phyloP scores from a whole-genome alignment of 2,888 invertebrate genomes.

The Orthosia cruda region DNA sequence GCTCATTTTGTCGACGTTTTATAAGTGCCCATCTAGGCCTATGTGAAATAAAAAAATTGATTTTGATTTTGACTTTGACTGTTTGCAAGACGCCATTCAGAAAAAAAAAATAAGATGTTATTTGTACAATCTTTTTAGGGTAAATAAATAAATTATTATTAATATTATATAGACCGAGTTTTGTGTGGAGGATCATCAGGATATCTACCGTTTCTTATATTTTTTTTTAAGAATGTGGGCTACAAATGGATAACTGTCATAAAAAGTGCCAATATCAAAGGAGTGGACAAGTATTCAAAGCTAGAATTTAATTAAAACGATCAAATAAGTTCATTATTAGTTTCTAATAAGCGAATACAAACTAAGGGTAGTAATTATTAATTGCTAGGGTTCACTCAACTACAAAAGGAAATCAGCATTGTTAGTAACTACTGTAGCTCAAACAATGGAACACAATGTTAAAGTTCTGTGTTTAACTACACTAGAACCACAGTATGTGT shows the following conservation, averaged over 20 bases:
- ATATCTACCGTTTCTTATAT: too few species aligned
- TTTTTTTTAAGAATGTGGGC: too few species aligned
- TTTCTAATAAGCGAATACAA: conserved; percentile 4
- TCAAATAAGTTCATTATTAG: conserved; percentile 11
- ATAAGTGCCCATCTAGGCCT: too few species aligned
- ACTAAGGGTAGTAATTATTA: conserved; percentile 26
- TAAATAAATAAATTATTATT: too few species aligned
- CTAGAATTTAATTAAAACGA: conserved; percentile 6
- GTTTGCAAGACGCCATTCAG: too few species aligned
- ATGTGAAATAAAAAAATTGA: too few species aligned
- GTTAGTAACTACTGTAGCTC: conserved; percentile 43
- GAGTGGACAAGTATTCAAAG: not conserved
- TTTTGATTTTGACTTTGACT: too few species aligned
- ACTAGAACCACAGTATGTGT: conserved; percentile 7
- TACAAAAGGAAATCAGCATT: conserved; percentile 45
- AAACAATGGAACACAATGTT: conserved; percentile 42
- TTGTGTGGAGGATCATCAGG: too few species aligned
- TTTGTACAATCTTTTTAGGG: too few species aligned
- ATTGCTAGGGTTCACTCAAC: conserved; percentile 20
- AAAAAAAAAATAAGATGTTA: too few species aligned
- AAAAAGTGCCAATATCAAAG: not conserved
- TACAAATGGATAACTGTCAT: not conserved
- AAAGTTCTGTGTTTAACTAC: conserved; percentile 33
- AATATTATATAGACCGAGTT: too few species aligned
- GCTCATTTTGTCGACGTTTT: too few species aligned